Conservation (phyloP, 2,888 invertebrate genomes). For the Nephrocerus scutellatus region DNA sequence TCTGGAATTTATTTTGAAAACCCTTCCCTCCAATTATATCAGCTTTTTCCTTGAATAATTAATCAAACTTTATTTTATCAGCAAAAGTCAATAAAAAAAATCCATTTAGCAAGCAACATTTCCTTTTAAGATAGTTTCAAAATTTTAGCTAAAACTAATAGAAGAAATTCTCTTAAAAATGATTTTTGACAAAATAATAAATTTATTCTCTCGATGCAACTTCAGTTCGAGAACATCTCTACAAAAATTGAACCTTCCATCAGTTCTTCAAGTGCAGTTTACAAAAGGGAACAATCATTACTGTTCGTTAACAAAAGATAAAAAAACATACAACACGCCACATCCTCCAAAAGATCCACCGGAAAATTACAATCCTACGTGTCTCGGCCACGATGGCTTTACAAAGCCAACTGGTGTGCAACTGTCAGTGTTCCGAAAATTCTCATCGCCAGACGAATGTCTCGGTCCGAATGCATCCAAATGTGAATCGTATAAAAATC, state of each 20-base stretch:
- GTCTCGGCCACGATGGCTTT: conserved; percentile 27
- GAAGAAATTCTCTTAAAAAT: no score
- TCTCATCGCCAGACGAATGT: conserved; percentile 24
- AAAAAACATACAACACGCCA: conserved; percentile 26
- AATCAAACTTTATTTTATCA: no score
- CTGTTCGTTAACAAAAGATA: no score
- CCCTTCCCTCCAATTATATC: no score
- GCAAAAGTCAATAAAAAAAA: no score
- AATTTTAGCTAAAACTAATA: no score
- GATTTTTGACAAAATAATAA: conserved; percentile 5
- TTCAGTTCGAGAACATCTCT: not conserved
- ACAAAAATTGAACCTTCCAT: not conserved
- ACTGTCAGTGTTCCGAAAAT: conserved; percentile 31
- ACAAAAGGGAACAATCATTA: no score
- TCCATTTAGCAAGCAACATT: no score
- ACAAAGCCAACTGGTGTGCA: conserved; percentile 26
- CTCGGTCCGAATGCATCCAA: conserved; percentile 37
- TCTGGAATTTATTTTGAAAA: no score
- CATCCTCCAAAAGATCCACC: conserved; percentile 39
- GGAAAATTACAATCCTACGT: conserved; percentile 30
- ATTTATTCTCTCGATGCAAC: conserved; percentile 11
- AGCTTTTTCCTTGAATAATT: no score
- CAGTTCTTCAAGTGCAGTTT: no score
- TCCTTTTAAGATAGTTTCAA: no score
- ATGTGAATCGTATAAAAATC: conserved; percentile 32